phyloP scores from a whole-genome alignment of 2,888 invertebrate genomes.

The Lasioglossum oenotherae region DNA sequence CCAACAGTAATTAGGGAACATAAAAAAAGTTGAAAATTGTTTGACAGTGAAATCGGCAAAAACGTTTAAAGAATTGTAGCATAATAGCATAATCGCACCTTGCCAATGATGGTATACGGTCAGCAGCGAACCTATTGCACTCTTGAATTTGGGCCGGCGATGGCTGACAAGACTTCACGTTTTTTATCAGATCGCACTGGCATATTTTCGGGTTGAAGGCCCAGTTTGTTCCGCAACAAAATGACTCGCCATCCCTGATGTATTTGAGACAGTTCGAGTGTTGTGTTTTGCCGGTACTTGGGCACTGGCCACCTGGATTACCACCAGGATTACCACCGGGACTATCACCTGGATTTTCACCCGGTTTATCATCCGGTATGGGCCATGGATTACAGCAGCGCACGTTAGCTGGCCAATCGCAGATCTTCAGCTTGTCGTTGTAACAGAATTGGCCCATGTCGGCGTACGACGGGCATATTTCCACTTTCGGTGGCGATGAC shows the following conservation, averaged over 20 bases:
- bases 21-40: too few species aligned
- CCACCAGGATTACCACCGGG: too few species aligned
- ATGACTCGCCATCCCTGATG: fast-evolving
- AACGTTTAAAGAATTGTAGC: background rate
- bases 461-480: background rate
- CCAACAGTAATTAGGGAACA: too few species aligned
- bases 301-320: background rate
- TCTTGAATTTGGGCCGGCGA: fast-evolving
- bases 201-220: background rate
- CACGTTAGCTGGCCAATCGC: background rate
- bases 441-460: background rate
- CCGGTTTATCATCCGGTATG: background rate
- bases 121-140: fast-evolving
- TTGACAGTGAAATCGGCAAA: background rate
- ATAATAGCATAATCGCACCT: background rate
- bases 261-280: background rate
- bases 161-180: background rate
- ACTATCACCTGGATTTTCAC: too few species aligned
- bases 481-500: fast-evolving
- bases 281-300: background rate
- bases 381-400: background rate
- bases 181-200: fast-evolving
- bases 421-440: background rate
- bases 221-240: background rate
- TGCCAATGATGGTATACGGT: background rate